phyloP scores from a whole-genome alignment of 2,888 invertebrate species.

The Cheilosia vulpina region DNA sequence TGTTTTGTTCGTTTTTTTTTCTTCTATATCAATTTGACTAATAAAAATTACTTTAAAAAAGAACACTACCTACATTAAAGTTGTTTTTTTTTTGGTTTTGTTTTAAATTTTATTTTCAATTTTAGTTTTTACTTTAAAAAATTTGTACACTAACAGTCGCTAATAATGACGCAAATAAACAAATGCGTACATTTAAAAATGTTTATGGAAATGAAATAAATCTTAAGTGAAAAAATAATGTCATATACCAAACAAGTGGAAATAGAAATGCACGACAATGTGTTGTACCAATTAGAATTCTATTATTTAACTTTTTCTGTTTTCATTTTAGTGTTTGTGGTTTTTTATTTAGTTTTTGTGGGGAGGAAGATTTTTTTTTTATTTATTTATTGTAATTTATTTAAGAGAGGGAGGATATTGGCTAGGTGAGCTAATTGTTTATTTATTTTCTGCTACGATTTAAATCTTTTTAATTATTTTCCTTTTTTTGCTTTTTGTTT shows the following conservation, averaged over 20 bases:
- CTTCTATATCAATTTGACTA: conserved; percentile 71
- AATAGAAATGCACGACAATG: conserved; percentile 35
- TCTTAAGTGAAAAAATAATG: conserved; percentile 5
- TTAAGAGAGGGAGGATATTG: conserved; percentile 72
- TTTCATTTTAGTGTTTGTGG: conserved; percentile 66
- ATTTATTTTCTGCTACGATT: conserved; percentile 68
- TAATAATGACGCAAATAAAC: conserved; percentile 75
- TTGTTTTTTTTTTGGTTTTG: conserved; percentile 27
- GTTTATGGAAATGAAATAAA: conserved; percentile 46
- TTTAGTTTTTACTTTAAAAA: conserved; percentile 65
- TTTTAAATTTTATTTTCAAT: conserved; percentile 36
- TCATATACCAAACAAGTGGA: conserved; percentile 4
- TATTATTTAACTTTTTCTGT: conserved; percentile 40
- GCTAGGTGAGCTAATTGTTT: conserved; percentile 72
- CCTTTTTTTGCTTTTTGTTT: conserved; percentile 55
- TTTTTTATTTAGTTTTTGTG: conserved; percentile 48
- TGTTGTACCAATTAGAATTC: conserved; percentile 64
- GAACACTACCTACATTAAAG: conserved; percentile 74
- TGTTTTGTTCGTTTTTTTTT: conserved; percentile 19
- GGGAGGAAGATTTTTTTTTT: conserved; percentile 42
- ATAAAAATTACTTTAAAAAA: conserved; percentile 75
- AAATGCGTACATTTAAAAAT: conserved; percentile 75
- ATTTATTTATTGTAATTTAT: conserved; percentile 61
- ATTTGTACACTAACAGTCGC: conserved; percentile 76
- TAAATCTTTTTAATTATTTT: conserved; percentile 56